Evolutionary conservation across 2,113 vertebrate species (phyloP), one percentile per base, ranked within the genome.

Genomic region (Epinephelus fuscoguttatus): DNA sequence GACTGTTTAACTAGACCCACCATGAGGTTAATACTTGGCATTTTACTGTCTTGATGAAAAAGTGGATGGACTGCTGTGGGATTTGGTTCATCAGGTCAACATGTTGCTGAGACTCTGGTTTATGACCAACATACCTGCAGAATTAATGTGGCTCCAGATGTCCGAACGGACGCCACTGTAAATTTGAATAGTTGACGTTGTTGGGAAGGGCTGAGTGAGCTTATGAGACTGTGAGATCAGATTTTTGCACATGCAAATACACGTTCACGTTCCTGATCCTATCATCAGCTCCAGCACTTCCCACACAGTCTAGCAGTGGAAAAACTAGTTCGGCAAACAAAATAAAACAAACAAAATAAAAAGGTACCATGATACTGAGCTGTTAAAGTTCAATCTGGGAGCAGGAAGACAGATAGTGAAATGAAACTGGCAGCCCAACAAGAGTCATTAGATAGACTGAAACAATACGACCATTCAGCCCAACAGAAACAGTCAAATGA

Each of bases 401-500:
- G 6, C 2, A 82, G 82, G 84, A 87, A 89, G 63, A 50, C 6
- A 49, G 66, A 81, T 84, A 91, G 76, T 70, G n/a, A 93, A 93
- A 89, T 90, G 10, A 80, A 61, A 47, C 17, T 6, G 27, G 23
- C 9, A 1, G 18, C 2, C 17, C n/a, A 19, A 5, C 3, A 23
- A 23, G 27, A 79, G 70, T 49, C 25, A 52, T 0, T 1, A 80
- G 84, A 92, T 86, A 81, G 73, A 81, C 52, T 76, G 19, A 82
- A 88, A 95, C 95, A 96, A 94, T 89, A 30, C n/a, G n/a, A 25
- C 23, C 1, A 69, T 88, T 91, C 81, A 93, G 27, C 78, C 1
- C 37, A 73, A 0, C 18, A 59, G 85, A 74, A 67, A 84, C 88
- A 97, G 94, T 94, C 95, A 97, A 97, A 97, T 96, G 75, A 96